Percentiles rank a stretch among this genome's conserved stretches.
phyloP scores from a whole-genome alignment of 37 sponge, comb jelly and placozoan species.

The Tethya wilhelma region DNA sequence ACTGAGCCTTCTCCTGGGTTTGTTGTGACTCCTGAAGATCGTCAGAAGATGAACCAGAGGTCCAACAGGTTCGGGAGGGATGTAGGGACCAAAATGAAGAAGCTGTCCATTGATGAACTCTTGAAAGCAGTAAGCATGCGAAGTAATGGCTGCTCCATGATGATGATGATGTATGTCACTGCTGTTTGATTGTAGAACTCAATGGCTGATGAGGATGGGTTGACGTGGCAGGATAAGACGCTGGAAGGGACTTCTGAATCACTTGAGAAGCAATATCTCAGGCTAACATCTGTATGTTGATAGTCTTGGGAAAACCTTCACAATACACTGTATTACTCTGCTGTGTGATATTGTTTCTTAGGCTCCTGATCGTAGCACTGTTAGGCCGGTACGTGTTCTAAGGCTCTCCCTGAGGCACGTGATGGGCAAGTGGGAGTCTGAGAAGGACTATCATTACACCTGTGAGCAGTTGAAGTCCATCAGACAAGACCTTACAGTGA shows the following conservation, averaged over 20 bases:
- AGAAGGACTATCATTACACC: slow-evolving; percentile 74
- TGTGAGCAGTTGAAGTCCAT: slow-evolving; percentile 99
- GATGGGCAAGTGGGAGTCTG: slow-evolving; percentile 65
- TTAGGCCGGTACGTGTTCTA: slow-evolving; percentile 83
- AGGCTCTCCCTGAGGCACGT: slow-evolving; percentile 72
- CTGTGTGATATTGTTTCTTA: background rate
- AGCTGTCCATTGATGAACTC: slow-evolving; percentile 64
- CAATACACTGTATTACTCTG: background rate
- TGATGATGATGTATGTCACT: background rate
- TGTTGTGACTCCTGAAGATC: slow-evolving; percentile 34
- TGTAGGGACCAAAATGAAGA: slow-evolving; percentile 52
- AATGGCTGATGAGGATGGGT: slow-evolving; percentile 47
- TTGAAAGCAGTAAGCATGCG: slow-evolving; percentile 16
- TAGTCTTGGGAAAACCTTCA: background rate
- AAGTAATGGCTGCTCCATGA: background rate
- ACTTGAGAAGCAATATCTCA: slow-evolving; percentile 95
- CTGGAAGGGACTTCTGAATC: slow-evolving; percentile 86
- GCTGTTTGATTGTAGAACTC: background rate
- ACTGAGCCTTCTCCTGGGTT: slow-evolving; percentile 5
- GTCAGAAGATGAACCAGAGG: slow-evolving; percentile 49
- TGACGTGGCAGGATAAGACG: slow-evolving; percentile 52
- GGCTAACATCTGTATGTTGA: slow-evolving; percentile 91
- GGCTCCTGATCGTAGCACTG: slow-evolving; percentile 90
- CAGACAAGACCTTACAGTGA: slow-evolving; percentile 94
- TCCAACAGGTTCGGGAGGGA: slow-evolving; percentile 55